Conservation (phyloP, 1,140 invertebrate species). For the Drosophila kanapiae region DNA sequence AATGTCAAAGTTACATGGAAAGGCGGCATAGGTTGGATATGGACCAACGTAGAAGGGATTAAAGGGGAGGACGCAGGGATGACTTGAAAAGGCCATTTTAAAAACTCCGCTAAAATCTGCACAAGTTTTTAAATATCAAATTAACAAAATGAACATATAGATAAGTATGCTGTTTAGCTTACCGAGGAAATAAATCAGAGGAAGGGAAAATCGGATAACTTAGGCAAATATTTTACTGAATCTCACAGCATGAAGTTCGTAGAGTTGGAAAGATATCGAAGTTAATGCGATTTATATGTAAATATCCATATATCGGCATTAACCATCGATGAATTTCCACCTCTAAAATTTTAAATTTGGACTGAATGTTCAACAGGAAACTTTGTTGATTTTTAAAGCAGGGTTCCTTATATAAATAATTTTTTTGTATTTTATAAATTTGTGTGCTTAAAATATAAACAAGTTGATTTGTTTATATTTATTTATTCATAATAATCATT, state of each 20-base stretch:
- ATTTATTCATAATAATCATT: neutral
- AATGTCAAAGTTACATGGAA: constrained; percentile 41
- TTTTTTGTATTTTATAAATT: neutral
- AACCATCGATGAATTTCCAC: too few relatives aligned
- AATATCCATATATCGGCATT: too few relatives aligned
- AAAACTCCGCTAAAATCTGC: constrained; percentile 8
- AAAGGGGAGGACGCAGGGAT: neutral
- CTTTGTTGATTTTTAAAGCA: neutral
- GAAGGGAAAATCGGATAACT: neutral
- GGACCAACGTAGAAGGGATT: constrained; percentile 69
- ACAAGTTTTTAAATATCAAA: neutral
- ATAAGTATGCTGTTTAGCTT: neutral
- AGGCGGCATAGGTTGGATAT: constrained; percentile 34
- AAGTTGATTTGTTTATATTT: neutral
- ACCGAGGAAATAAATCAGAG: constrained; percentile 2
- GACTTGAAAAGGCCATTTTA: constrained; percentile 26
- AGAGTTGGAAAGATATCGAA: too few relatives aligned
- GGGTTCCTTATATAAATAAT: neutral
- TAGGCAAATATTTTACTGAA: too few relatives aligned
- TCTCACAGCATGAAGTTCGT: too few relatives aligned
- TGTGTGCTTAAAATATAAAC: too few relatives aligned
- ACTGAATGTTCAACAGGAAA: too few relatives aligned
- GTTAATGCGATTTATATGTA: too few relatives aligned
- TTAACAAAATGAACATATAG: neutral
- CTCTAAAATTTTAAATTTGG: too few relatives aligned